Percentiles rank a stretch among this genome's conserved stretches.
phyloP scores from a whole-genome alignment of 2,113 vertebrate genomes.

The Ginglymostoma cirratum region DNA sequence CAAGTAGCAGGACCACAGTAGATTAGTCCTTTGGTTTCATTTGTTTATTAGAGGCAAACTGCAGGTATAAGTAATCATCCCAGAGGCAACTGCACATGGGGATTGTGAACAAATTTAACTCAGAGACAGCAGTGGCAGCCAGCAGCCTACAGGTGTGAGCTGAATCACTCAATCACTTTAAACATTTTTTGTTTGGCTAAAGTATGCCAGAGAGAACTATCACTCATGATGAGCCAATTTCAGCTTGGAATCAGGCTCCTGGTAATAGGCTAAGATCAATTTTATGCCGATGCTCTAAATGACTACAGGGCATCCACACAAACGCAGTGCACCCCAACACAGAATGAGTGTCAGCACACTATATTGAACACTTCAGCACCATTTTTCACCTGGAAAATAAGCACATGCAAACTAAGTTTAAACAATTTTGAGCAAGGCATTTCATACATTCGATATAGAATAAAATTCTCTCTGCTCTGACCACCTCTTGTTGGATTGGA shows the following conservation, averaged over 20 bases:
- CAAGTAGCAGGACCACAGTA: not conserved
- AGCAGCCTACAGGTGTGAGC: not conserved
- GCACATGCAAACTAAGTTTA: not conserved
- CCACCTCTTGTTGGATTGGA: not conserved
- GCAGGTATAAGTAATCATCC: not conserved
- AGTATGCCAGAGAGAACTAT: not conserved
- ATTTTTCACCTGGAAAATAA: not conserved
- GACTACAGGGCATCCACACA: not conserved
- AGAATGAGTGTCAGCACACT: not conserved
- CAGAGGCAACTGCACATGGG: not conserved
- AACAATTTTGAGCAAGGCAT: not conserved
- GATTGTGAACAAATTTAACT: not conserved
- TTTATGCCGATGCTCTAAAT: not conserved
- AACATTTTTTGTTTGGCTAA: not conserved
- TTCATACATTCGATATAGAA: not conserved
- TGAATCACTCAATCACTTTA: not conserved
- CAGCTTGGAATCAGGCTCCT: not conserved
- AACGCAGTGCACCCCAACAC: not conserved
- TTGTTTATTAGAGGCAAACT: not conserved
- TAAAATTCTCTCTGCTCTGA: not conserved
- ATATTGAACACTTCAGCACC: not conserved
- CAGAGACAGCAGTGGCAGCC: not conserved
- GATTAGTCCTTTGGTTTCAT: not conserved
- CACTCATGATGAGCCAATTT: not conserved
- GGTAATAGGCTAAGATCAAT: not conserved